A percentile compares a stretch with the other conserved stretches of the same genome.
Evolutionary conservation across 2,797 vertebrate genomes (phyloP).

Genomic region (Nannoperca australis): DNA sequence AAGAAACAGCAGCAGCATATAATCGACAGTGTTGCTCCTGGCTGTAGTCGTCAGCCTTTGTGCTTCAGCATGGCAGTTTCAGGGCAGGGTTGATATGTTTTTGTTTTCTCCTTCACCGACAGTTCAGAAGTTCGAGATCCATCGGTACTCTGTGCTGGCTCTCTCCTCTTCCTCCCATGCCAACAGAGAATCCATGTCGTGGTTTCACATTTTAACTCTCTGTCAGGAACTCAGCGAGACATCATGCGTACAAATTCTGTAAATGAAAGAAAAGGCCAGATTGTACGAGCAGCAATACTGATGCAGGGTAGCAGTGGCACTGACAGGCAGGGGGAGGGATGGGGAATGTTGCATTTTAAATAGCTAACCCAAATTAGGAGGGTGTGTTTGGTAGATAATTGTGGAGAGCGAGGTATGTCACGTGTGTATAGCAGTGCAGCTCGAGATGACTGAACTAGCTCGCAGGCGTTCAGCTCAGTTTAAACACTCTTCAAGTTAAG

Average conservation of each 20-base stretch:
- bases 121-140: constrained; percentile 68
- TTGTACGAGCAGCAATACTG: neutral
- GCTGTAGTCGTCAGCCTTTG: constrained; percentile 57
- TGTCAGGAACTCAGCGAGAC: constrained; percentile 89
- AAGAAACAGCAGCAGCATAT: constrained; percentile 71
- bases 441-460: too few species aligned
- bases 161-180: constrained; percentile 20
- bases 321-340: too few species aligned
- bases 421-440: too few species aligned
- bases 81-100: constrained; percentile 78
- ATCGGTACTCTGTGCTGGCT: constrained; percentile 39
- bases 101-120: constrained; percentile 49
- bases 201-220: neutral
- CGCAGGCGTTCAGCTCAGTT: too few species aligned
- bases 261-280: constrained; percentile 24
- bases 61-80: constrained; percentile 74
- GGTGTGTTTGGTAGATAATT: too few species aligned
- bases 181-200: neutral
- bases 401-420: too few species aligned
- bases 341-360: too few species aligned
- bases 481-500: too few species aligned
- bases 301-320: too few species aligned
- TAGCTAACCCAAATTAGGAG: too few species aligned
- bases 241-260: constrained; percentile 98
- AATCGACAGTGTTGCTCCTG: constrained; percentile 62